phyloP scores from a whole-genome alignment of 2,888 invertebrate genomes.

The Metalampra italica region DNA sequence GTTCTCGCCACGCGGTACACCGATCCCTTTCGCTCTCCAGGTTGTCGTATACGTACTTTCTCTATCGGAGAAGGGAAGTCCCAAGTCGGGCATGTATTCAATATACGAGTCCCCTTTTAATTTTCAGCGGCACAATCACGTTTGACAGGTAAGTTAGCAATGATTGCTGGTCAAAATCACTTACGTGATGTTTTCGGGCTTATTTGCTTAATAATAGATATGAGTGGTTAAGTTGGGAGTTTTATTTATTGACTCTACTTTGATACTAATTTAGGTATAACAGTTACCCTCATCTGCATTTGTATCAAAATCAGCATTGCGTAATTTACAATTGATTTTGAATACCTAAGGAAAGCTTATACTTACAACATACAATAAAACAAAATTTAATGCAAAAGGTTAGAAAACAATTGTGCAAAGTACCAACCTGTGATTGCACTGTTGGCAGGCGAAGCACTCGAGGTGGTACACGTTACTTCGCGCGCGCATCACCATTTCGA shows the following conservation, averaged over 20 bases:
- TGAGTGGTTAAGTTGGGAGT: too few relatives aligned
- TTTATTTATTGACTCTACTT: too few relatives aligned
- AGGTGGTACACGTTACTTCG: conserved; percentile 98
- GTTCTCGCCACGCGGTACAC: conserved; percentile 21
- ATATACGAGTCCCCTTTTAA: conserved; percentile 42
- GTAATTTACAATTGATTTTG: too few relatives aligned
- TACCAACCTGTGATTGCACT: conserved; percentile 95
- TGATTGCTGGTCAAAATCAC: conserved; percentile 15
- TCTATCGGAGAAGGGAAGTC: conserved; percentile 34
- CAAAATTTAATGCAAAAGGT: background rate
- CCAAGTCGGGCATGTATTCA: conserved; percentile 40
- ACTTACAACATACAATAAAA: too few relatives aligned
- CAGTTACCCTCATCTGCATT: too few relatives aligned
- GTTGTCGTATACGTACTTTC: conserved; percentile 29
- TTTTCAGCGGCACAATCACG: conserved; percentile 42
- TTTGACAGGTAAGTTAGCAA: conserved; percentile 38
- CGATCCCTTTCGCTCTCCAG: conserved; percentile 32
- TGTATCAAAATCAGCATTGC: too few relatives aligned
- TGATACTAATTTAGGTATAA: too few relatives aligned
- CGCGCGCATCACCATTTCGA: conserved; percentile 99
- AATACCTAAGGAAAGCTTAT: too few relatives aligned
- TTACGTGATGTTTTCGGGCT: background rate
- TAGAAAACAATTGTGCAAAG: too few relatives aligned
- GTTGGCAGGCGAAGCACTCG: conserved; percentile 98
- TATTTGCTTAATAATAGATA: background rate